Evolutionary conservation across 2,113 vertebrate species (phyloP), one percentile per base, ranked within the genome.

Genomic region (Aegotheles bennettii): DNA sequence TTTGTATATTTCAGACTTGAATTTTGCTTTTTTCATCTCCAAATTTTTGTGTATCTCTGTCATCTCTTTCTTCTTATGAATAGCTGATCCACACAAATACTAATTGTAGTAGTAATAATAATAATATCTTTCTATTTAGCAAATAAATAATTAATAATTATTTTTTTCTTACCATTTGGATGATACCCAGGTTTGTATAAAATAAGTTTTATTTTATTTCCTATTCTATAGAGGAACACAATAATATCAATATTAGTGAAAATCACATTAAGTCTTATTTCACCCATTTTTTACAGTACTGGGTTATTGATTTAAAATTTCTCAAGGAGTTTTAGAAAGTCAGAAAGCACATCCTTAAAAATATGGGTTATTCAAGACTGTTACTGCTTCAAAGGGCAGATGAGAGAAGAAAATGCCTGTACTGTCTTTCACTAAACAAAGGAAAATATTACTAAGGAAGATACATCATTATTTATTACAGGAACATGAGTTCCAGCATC

Each of bases 291-390:
- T 93, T 75, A 89, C 43, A 96, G 60, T 47, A 47, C 7, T 14
- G 75, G 3, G 21, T 59, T 81, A 89, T 87, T 92, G 87, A 95
- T 87, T 91, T 95, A 63, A 21, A 92, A 89, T 50, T 91, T 95
- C 84, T 82, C 65, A 84, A 35, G 89, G 56, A 82, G 29, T 59
- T 89, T 90, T 80, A 79, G 17, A 65, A 89, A 91, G 73, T 77
- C 74, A 94, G 50, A 87, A 85, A 77, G 23, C 9, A 80, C 51
- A 77, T 91, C 33, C 43, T 89, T 87, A 89, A 57, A 87, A 78
- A 47, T 48, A 50, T 60, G 38, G 40, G 60, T 94, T 92, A 89
- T 59, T 69, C 50, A 74, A 61, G 54, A 64, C 59, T 76, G 45
- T n/a, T 90, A 13, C 75, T 60, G 53, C 80, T 77, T 64, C 12